Percentiles rank a stretch among this genome's conserved stretches.
These are phyloP conservation scores for Gerosis bhagava DNA, from an alignment of 2,888 invertebrate species.

Conservation along the genomic window DNA sequence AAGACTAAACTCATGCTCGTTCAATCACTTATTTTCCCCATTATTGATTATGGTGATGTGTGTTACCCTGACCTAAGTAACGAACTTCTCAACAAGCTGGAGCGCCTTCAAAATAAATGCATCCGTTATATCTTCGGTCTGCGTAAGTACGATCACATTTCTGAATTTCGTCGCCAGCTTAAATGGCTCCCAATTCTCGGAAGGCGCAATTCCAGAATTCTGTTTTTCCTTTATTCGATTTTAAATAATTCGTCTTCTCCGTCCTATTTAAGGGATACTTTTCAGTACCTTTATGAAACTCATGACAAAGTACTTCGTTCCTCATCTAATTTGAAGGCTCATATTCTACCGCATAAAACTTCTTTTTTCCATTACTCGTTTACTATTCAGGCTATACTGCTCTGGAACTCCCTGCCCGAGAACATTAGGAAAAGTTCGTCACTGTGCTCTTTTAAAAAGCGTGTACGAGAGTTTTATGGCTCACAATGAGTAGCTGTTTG, in stretches of 20 bases:
- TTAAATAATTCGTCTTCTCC: not conserved
- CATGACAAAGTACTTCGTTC: conserved; percentile 1
- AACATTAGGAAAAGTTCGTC: no score
- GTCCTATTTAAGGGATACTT: not conserved
- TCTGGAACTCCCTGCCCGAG: not conserved
- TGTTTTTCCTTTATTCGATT: not conserved
- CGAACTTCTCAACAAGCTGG: not conserved
- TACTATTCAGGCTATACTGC: not conserved
- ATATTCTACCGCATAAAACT: not conserved
- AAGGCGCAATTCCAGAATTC: no score
- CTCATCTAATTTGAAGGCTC: not conserved
- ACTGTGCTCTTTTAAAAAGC: no score
- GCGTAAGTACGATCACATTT: not conserved
- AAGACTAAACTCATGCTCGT: conserved; percentile 41
- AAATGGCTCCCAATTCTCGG: no score
- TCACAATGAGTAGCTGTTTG: no score
- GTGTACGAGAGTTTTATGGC: no score
- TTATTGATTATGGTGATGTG: not conserved
- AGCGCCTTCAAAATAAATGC: not conserved
- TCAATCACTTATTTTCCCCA: conserved; percentile 21
- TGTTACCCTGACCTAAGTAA: not conserved
- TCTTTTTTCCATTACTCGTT: not conserved
- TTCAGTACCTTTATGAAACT: not conserved
- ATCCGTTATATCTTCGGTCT: not conserved
- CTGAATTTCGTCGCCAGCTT: not conserved